Percentiles rank a stretch among this genome's conserved stretches.
Evolutionary conservation across 2,113 vertebrate genomes (phyloP).

Genomic region (Dinomys branickii): DNA sequence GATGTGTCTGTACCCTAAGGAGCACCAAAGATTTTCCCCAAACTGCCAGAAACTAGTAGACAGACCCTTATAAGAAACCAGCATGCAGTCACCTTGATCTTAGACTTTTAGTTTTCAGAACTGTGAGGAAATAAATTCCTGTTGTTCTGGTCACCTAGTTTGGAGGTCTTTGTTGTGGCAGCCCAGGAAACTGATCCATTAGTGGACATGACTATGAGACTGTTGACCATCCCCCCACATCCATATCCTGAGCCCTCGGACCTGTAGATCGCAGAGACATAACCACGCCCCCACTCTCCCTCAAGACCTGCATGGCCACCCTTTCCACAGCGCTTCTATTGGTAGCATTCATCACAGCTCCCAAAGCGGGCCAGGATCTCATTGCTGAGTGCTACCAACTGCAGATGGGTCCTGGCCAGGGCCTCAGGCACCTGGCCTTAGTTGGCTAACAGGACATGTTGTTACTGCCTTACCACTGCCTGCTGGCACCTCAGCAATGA

Average conservation of each 20-base stretch:
- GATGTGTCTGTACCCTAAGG: not conserved
- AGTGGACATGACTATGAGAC: not conserved
- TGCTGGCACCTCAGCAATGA: not conserved
- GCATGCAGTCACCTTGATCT: not conserved
- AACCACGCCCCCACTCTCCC: not conserved
- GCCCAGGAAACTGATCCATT: not conserved
- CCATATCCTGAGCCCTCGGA: not conserved
- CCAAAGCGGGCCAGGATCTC: not conserved
- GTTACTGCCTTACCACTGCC: not conserved
- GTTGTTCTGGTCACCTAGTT: not conserved
- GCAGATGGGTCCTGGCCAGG: not conserved
- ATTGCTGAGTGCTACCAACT: not conserved
- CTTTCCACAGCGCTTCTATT: not conserved
- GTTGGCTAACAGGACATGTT: not conserved
- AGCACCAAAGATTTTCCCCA: not conserved
- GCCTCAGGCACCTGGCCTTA: not conserved
- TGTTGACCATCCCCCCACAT: not conserved
- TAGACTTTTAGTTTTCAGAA: not conserved
- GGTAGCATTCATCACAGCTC: not conserved
- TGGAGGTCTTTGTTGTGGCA: not conserved
- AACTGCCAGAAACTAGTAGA: not conserved
- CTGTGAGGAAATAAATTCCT: conserved; percentile 3
- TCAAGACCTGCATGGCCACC: not conserved
- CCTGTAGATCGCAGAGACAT: not conserved
- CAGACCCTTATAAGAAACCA: not conserved